Percentiles rank a stretch among this genome's conserved stretches.
Conservation (phyloP, 2,113 vertebrate genomes). For the Corythaixoides concolor region DNA sequence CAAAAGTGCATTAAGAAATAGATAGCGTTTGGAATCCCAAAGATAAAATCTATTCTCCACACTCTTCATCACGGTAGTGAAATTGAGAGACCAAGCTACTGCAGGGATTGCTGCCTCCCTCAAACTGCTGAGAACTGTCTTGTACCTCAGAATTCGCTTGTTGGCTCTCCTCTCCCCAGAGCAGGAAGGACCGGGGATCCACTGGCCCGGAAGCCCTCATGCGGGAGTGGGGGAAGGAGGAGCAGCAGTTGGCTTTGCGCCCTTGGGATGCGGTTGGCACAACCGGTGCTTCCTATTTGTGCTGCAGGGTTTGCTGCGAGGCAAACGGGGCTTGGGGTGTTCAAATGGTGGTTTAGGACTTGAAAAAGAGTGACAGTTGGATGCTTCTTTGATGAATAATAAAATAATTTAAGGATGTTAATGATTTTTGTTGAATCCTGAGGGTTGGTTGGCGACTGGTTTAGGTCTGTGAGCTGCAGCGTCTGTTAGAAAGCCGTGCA, state of each 20-base stretch:
- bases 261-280: not conserved
- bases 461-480: not conserved
- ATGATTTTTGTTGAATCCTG: not conserved
- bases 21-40: not conserved
- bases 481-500: not conserved
- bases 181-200: not conserved
- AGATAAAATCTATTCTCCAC: not conserved
- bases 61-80: not conserved
- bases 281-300: not conserved
- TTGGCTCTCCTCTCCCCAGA: not conserved
- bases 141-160: not conserved
- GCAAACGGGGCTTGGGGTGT: not conserved
- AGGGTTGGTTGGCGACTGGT: not conserved
- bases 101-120: not conserved
- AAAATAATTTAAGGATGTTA: not conserved
- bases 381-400: not conserved
- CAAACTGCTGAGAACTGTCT: not conserved
- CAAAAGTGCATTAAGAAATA: not conserved
- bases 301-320: not conserved
- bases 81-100: not conserved
- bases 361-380: not conserved
- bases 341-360: not conserved
- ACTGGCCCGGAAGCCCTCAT: rapidly evolving
- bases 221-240: not conserved
- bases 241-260: not conserved